Percentiles rank a stretch among this genome's conserved stretches.
Evolutionary conservation across 2,797 vertebrate genomes (phyloP).

Genomic region (Margarornis squamiger): DNA sequence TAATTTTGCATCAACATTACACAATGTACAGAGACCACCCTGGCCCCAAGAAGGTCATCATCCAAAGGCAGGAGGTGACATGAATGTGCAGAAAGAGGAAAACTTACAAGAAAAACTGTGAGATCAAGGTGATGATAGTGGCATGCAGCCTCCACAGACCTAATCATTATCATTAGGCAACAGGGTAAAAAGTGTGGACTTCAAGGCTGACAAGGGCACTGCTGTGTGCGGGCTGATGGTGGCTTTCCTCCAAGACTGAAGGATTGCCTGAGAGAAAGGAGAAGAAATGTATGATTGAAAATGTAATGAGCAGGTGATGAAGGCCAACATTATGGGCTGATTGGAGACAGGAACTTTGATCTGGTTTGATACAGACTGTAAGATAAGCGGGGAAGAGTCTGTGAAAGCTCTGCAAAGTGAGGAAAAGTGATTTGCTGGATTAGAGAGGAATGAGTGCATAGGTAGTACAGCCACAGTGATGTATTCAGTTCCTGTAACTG

Average conservation of each 20-base stretch:
- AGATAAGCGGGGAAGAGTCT: background rate
- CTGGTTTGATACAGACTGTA: background rate
- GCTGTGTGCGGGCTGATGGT: background rate
- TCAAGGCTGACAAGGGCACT: background rate
- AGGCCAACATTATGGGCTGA: conserved; percentile 13
- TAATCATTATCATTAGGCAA: background rate
- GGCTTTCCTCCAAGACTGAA: background rate
- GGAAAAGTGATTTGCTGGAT: background rate
- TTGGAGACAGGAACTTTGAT: conserved; percentile 33
- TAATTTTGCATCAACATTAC: background rate
- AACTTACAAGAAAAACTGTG: background rate
- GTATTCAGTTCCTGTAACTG: background rate
- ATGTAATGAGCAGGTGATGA: conserved; percentile 18
- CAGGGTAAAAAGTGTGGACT: background rate
- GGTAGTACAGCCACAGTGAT: background rate
- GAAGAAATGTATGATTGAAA: conserved; percentile 23
- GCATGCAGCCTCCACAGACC: background rate
- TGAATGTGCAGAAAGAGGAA: background rate
- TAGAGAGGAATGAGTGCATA: background rate
- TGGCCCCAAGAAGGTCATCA: background rate
- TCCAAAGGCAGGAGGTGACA: background rate
- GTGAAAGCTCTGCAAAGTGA: conserved; percentile 1
- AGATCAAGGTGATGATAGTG: background rate
- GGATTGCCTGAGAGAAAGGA: background rate
- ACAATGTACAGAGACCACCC: background rate